These are phyloP conservation scores for Agrypnus murinus DNA, from an alignment of 2,888 invertebrate genomes.

Conservation along the genomic window DNA sequence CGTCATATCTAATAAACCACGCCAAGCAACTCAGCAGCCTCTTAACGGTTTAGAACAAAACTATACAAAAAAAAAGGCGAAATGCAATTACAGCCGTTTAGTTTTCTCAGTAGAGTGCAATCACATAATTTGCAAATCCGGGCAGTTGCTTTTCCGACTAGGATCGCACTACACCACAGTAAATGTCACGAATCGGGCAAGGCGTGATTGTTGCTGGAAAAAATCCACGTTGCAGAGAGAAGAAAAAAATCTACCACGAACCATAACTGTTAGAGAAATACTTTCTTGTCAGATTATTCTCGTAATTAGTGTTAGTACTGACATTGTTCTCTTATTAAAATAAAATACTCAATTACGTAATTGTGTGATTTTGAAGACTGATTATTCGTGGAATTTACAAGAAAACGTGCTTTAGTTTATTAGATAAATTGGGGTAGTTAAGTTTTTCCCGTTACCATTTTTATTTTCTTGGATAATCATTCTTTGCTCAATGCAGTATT, in stretches of 20 bases:
- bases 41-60: slow-evolving; percentile 35
- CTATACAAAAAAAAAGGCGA: slow-evolving; percentile 35
- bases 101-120: slow-evolving; percentile 48
- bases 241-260: slow-evolving; percentile 55
- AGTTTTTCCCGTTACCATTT: background rate
- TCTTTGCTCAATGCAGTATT: too few relatives aligned
- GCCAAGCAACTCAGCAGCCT: slow-evolving; percentile 20
- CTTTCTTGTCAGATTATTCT: slow-evolving; percentile 56
- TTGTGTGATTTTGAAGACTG: slow-evolving; percentile 27
- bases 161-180: slow-evolving; percentile 58
- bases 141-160: slow-evolving; percentile 59
- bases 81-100: slow-evolving; percentile 45
- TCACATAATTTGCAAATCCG: slow-evolving; percentile 60
- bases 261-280: slow-evolving; percentile 55
- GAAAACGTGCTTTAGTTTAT: slow-evolving; percentile 4
- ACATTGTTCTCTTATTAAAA: slow-evolving; percentile 36
- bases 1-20: slow-evolving; percentile 41
- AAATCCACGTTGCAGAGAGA: slow-evolving; percentile 40
- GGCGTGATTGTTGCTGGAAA: slow-evolving; percentile 61
- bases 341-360: slow-evolving; percentile 38
- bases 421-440: slow-evolving; percentile 2
- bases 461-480: too few relatives aligned
- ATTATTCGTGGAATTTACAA: slow-evolving; percentile 8
- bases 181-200: slow-evolving; percentile 63
- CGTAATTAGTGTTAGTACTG: slow-evolving; percentile 53